These are phyloP conservation scores for Toxotes chatareus DNA, from an alignment of 2,113 vertebrate species.

Conservation along the genomic window DNA sequence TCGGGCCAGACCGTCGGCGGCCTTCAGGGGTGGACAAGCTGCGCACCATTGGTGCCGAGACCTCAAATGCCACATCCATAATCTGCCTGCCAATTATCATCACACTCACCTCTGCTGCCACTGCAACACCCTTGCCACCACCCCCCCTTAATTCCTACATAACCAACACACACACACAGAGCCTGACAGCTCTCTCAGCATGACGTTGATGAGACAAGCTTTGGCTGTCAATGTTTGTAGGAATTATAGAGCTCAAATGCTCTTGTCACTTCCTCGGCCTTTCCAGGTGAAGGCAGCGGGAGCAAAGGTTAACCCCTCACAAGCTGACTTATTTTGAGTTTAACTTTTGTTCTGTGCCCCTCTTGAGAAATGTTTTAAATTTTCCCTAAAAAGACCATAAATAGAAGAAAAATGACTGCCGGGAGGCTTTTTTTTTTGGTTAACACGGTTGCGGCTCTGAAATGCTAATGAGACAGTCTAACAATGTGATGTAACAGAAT, in stretches of 20 bases:
- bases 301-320: conserved; percentile 14
- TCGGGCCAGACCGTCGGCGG: conserved; percentile 10
- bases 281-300: conserved; percentile 49
- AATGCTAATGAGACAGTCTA: conserved; percentile 21
- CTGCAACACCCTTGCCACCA: background rate
- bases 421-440: background rate
- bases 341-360: background rate
- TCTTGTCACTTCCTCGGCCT: conserved; percentile 58
- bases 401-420: background rate
- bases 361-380: conserved; percentile 19
- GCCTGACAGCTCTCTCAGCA: conserved; percentile 61
- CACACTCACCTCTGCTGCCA: conserved; percentile 62
- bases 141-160: background rate
- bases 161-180: background rate
- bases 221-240: conserved; percentile 10
- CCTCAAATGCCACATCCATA: conserved; percentile 76
- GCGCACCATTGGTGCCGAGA: conserved; percentile 33
- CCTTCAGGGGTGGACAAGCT: conserved; percentile 44
- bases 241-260: conserved; percentile 72
- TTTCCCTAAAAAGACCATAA: background rate
- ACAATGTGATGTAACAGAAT: background rate
- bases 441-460: conserved; percentile 11
- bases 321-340: background rate
- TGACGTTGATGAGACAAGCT: conserved; percentile 53
- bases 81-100: conserved; percentile 79